Evolutionary conservation across 23 tunicate species (phyloP).

Genomic region (Aplidium turbinatum): DNA sequence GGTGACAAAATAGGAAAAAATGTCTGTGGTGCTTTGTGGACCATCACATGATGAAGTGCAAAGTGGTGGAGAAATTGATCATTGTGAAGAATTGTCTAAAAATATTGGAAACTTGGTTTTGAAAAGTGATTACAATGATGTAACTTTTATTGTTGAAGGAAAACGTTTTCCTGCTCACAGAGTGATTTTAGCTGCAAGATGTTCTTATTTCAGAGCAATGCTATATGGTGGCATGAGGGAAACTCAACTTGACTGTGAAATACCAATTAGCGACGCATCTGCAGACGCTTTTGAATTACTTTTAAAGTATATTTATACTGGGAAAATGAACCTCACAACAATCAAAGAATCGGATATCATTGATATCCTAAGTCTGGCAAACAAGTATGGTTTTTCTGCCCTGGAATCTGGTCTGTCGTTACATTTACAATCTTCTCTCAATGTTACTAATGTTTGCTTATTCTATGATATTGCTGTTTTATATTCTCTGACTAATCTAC

Average conservation of each 20-base stretch:
- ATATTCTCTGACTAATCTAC: slow-evolving; percentile 61
- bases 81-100: slow-evolving; percentile 60
- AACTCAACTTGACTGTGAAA: slow-evolving; percentile 44
- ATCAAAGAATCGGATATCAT: slow-evolving; percentile 59
- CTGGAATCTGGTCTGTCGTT: slow-evolving; percentile 69
- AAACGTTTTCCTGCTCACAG: slow-evolving; percentile 76
- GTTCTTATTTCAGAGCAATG: slow-evolving; percentile 88
- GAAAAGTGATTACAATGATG: slow-evolving; percentile 74
- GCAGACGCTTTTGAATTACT: slow-evolving; percentile 83
- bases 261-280: slow-evolving; percentile 56
- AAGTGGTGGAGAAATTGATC: slow-evolving; percentile 57
- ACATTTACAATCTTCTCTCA: slow-evolving; percentile 48
- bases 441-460: slow-evolving; percentile 68
- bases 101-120: slow-evolving; percentile 67
- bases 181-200: slow-evolving; percentile 88
- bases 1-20: slow-evolving; percentile 21
- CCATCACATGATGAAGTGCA: slow-evolving; percentile 12
- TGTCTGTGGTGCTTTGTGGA: slow-evolving; percentile 64
- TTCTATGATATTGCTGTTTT: slow-evolving; percentile 80
- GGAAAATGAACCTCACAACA: slow-evolving; percentile 59
- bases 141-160: slow-evolving; percentile 79
- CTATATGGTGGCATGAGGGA: slow-evolving; percentile 97
- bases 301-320: slow-evolving; percentile 90
- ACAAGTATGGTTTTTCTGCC: slow-evolving; percentile 81
- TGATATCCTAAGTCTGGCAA: slow-evolving; percentile 84